These are phyloP conservation scores for Otolemur crassicaudatus DNA, from an alignment of 2,797 vertebrate genomes.

Conservation along the genomic window DNA sequence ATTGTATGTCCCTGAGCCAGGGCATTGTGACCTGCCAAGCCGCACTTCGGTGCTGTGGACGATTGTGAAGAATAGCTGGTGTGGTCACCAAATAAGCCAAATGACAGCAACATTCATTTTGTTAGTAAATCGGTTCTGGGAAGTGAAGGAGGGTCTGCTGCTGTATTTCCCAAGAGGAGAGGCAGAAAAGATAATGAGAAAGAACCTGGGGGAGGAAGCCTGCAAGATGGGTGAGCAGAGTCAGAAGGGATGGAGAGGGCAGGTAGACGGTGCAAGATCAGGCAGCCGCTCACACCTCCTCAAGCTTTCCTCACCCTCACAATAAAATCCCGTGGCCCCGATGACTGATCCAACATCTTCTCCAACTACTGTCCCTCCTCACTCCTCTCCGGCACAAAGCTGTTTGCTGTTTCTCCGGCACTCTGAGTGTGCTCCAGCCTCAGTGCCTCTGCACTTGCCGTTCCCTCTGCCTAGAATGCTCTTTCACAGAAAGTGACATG, in stretches of 20 bases:
- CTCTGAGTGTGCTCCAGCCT: background rate
- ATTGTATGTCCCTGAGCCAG: background rate
- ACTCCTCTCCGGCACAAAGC: background rate
- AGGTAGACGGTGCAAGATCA: too few relatives aligned
- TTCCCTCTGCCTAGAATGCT: background rate
- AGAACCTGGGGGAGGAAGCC: background rate
- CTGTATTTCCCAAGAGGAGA: constrained; percentile 3
- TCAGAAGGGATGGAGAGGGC: too few relatives aligned
- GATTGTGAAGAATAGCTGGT: background rate
- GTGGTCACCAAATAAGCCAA: background rate
- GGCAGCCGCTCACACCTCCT: background rate
- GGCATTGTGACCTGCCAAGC: background rate
- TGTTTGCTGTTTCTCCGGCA: background rate
- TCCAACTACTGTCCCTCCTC: background rate
- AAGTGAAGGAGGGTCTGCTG: constrained; percentile 8
- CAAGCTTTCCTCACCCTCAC: background rate
- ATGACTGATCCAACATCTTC: background rate
- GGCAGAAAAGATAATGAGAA: constrained; percentile 17
- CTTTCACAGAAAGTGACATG: background rate
- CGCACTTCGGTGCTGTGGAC: background rate
- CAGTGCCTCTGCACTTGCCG: background rate
- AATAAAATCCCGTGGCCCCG: rapidly evolving
- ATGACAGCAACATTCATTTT: constrained; percentile 29
- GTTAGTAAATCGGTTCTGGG: constrained; percentile 17
- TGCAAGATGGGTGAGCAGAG: background rate